Evolutionary conservation across 2,113 vertebrate species (phyloP).

Genomic region (Corythornis cristatus): DNA sequence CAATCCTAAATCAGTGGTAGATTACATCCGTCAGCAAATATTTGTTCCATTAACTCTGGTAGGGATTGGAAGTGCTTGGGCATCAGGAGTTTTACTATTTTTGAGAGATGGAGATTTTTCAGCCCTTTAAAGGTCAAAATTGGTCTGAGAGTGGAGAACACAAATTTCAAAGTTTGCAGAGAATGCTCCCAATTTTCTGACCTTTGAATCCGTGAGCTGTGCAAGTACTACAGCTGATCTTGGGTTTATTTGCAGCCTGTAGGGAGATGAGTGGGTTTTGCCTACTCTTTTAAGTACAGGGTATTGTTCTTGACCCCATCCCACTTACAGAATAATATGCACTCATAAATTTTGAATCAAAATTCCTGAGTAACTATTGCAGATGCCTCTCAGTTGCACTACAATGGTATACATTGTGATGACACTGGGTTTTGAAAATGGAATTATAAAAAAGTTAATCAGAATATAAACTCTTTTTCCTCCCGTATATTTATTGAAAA

Average conservation of each 20-base stretch:
- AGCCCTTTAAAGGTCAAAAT: conserved; percentile 33
- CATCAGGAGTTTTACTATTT: not conserved
- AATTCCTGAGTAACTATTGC: fast-evolving
- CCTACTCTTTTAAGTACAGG: not conserved
- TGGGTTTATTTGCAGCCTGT: not conserved
- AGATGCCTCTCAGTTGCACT: not conserved
- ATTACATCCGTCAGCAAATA: conserved; percentile 35
- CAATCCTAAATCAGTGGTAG: not conserved
- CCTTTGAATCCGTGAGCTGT: conserved; percentile 12
- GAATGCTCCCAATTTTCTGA: conserved; percentile 3
- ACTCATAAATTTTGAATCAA: not conserved
- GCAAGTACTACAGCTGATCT: not conserved
- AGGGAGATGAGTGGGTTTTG: not conserved
- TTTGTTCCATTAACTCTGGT: conserved; percentile 51
- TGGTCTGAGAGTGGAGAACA: not conserved
- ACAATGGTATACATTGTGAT: not conserved
- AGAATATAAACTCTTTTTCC: not conserved
- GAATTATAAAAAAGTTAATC: not conserved
- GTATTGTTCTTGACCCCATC: not conserved
- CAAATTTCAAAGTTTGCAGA: conserved; percentile 19
- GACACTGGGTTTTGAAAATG: not conserved
- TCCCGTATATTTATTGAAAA: not conserved
- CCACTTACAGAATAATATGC: not conserved
- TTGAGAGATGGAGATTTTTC: not conserved
- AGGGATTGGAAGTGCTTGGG: not conserved